phyloP scores from a whole-genome alignment of 2,797 vertebrate genomes.

The Argyrosomus regius region DNA sequence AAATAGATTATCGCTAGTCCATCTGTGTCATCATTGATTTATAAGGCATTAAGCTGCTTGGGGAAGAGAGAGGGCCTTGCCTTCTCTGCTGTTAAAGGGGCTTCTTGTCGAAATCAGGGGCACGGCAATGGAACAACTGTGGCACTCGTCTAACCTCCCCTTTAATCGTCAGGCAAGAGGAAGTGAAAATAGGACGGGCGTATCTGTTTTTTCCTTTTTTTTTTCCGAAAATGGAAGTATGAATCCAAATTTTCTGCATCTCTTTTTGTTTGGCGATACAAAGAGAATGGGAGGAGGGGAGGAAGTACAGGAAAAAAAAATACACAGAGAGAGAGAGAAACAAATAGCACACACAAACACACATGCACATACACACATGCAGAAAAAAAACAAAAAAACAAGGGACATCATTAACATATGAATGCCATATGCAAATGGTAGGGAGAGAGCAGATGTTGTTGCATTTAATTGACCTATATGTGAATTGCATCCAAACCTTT shows the following conservation, averaged over 20 bases:
- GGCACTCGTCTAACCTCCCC: constrained; percentile 89
- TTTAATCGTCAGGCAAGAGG: constrained; percentile 82
- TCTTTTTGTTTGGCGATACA: constrained; percentile 82
- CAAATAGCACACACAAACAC: constrained; percentile 74
- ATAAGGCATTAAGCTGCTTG: constrained; percentile 99
- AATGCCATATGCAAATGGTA: constrained; percentile 99
- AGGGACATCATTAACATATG: constrained; percentile 99
- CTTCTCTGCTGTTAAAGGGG: constrained; percentile 94
- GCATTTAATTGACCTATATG: constrained; percentile 99
- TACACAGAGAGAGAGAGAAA: constrained; percentile 67
- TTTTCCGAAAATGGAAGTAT: constrained; percentile 75
- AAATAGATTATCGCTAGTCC: constrained; percentile 99
- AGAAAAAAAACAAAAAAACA: constrained; percentile 82
- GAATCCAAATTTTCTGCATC: constrained; percentile 92
- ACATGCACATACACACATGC: constrained; percentile 70
- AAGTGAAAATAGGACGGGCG: constrained; percentile 88
- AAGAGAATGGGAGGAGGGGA: constrained; percentile 83
- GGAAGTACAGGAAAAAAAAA: constrained; percentile 81
- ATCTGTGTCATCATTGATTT: constrained; percentile 99
- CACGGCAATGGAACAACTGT: constrained; percentile 88
- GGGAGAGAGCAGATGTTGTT: constrained; percentile 99
- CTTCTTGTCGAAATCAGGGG: constrained; percentile 94
- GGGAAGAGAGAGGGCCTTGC: constrained; percentile 84
- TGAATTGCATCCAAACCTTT: constrained; percentile 99
- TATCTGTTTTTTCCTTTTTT: constrained; percentile 66